Evolutionary conservation across 2,113 vertebrate genomes (phyloP).

Genomic region (Burhinus bistriatus): DNA sequence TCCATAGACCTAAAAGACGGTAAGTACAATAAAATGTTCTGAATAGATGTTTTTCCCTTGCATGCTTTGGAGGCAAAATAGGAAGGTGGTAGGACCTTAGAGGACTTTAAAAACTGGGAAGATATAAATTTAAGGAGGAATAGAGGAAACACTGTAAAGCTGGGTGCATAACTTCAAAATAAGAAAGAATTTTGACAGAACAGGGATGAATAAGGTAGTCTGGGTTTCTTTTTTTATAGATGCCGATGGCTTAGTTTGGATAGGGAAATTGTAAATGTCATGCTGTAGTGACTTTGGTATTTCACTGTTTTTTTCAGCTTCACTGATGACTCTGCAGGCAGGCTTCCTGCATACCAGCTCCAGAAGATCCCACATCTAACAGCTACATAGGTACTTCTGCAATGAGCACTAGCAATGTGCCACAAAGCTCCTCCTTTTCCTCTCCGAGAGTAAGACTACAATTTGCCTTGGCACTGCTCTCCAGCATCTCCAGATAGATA

Average conservation of each 20-base stretch:
- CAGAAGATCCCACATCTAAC: neutral
- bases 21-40: slow-evolving; percentile 10
- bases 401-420: neutral
- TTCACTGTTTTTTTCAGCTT: neutral
- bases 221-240: neutral
- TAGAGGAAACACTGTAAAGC: neutral
- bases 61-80: neutral
- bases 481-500: neutral
- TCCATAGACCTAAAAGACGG: neutral
- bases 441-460: neutral
- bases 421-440: neutral
- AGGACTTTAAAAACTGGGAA: neutral
- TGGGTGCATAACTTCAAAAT: neutral
- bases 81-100: neutral
- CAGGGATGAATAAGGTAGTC: neutral
- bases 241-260: neutral
- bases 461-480: neutral
- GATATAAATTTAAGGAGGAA: neutral
- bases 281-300: neutral
- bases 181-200: neutral
- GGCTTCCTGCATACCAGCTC: neutral
- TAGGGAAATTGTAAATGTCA: neutral
- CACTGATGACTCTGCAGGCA: neutral
- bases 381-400: neutral
- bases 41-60: neutral